These are phyloP conservation scores for Pluvianellus socialis DNA, from an alignment of 2,113 vertebrate species.

Conservation along the genomic window DNA sequence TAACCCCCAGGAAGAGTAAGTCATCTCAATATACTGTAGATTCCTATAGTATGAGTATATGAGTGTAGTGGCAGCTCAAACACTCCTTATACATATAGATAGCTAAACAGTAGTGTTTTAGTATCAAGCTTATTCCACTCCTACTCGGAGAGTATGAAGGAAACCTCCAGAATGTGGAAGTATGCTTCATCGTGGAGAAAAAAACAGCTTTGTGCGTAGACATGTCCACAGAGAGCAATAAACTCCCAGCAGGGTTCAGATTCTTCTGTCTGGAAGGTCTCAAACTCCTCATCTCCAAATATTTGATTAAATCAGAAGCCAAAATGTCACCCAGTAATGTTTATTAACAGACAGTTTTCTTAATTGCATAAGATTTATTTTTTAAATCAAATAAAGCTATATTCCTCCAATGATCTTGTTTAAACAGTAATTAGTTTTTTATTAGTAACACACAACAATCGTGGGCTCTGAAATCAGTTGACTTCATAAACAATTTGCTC, in stretches of 20 bases:
- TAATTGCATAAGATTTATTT: background rate
- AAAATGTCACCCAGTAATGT: background rate
- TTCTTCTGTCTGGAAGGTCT: background rate
- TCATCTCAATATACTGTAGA: background rate
- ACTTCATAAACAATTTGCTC: background rate
- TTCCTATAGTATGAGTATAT: background rate
- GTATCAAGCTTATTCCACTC: background rate
- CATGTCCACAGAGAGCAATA: background rate
- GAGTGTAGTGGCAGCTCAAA: background rate
- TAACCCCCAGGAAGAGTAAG: background rate
- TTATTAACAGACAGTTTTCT: background rate
- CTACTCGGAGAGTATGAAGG: background rate
- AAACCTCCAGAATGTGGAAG: background rate
- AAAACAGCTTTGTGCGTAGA: background rate
- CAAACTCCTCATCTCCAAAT: background rate
- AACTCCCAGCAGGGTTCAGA: background rate
- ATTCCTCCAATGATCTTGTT: background rate
- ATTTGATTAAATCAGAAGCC: background rate
- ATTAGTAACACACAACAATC: background rate
- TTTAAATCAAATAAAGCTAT: background rate
- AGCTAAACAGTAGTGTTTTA: background rate
- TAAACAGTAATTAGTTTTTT: background rate
- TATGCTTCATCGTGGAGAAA: background rate
- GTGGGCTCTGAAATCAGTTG: background rate
- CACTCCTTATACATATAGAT: rapidly evolving